Conservation (phyloP, 2,888 invertebrate genomes). For the Metopia argyrocephala region DNA sequence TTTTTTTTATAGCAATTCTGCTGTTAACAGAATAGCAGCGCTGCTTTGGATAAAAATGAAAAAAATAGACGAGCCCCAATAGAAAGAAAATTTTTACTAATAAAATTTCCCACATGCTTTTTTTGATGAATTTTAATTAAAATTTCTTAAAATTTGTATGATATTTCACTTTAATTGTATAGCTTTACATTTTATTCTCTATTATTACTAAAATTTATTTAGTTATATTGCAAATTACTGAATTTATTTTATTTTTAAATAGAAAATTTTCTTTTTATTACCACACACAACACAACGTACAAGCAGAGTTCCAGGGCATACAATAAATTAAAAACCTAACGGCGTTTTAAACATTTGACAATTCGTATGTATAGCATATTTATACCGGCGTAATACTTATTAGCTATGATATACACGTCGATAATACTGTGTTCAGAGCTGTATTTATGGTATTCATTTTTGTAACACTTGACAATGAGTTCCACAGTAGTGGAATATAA, state of each 20-base stretch:
- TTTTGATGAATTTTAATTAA: conserved; percentile 25
- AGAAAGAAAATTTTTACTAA: conserved; percentile 55
- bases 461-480: neutral
- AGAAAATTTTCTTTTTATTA: conserved; percentile 63
- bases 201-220: conserved; percentile 31
- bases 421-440: conserved; percentile 29
- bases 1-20: conserved; percentile 44
- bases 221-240: conserved; percentile 13
- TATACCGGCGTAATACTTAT: neutral
- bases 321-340: conserved; percentile 8
- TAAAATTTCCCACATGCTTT: conserved; percentile 57
- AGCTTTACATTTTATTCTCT: conserved; percentile 42
- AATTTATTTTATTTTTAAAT: conserved; percentile 38
- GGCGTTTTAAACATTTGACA: conserved; percentile 45
- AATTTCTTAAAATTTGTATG: conserved; percentile 4
- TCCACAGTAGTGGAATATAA: neutral
- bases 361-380: conserved; percentile 49
- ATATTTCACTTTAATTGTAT: conserved; percentile 37
- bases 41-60: conserved; percentile 56
- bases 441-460: neutral
- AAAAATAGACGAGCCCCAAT: conserved; percentile 63
- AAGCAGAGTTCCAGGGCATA: conserved; percentile 51
- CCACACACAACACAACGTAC: conserved; percentile 64
- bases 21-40: conserved; percentile 42
- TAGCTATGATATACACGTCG: neutral